Conservation (phyloP, 2,113 vertebrate species). For the Channa maculata region DNA sequence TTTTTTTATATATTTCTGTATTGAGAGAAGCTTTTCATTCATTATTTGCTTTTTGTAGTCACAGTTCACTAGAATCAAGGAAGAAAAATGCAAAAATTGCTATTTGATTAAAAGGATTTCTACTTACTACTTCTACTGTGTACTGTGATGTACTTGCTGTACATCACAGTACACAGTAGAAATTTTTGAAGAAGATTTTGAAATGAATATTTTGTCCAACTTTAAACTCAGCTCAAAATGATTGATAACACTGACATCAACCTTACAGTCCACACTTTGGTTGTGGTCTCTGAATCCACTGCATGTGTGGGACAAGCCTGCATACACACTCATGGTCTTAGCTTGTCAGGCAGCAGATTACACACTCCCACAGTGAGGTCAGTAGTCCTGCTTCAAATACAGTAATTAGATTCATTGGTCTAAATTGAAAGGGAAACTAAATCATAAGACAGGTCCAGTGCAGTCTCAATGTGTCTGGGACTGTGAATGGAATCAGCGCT, state of each 20-base stretch:
- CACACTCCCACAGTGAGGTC: slow-evolving; percentile 37
- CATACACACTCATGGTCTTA: background rate
- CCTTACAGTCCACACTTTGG: background rate
- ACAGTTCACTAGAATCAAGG: no score
- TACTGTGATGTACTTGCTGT: no score
- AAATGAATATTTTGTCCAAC: no score
- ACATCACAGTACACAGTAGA: no score
- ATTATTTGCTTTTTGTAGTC: no score
- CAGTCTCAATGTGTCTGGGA: background rate
- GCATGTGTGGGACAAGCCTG: background rate
- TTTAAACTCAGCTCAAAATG: no score
- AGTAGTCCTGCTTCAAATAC: slow-evolving; percentile 28
- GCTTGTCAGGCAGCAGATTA: background rate
- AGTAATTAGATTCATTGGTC: slow-evolving; percentile 42
- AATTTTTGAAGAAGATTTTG: no score
- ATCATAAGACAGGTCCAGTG: slow-evolving; percentile 8
- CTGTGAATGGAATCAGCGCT: background rate
- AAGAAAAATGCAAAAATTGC: no score
- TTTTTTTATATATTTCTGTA: no score
- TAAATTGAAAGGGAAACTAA: slow-evolving; percentile 30
- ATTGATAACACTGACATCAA: background rate
- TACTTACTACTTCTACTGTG: no score
- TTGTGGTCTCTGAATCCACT: background rate
- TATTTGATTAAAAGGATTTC: no score
- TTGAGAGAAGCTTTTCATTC: no score